Evolutionary conservation across 2,113 vertebrate species (phyloP), one percentile per base, ranked within the genome.

Genomic region (Rhinoptilus africanus): DNA sequence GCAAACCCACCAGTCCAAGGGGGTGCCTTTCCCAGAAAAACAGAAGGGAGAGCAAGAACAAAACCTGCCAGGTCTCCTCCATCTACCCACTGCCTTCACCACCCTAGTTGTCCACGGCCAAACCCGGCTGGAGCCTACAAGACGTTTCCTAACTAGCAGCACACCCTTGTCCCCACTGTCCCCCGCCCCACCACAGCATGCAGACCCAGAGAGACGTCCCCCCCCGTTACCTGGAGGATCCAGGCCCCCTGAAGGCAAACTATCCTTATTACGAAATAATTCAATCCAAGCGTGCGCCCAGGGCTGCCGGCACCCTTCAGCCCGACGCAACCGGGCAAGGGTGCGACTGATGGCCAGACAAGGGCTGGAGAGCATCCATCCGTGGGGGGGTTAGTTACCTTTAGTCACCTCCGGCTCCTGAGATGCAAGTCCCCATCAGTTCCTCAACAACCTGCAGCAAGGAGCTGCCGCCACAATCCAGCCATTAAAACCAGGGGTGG

Each of bases 401-500:
- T 97, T 75, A 94, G 90, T 81, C 87, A 91, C 86, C 96, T 94
- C 97, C 64, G 73, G 93, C 93, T 93, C 96, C 96, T 3, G 93
- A 83, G 96, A 93, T 88, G 82, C 75, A 20, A 73, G 97, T 97
- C 96, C 96, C 96, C 97, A 94, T 98, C 97, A 77, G 97, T 64
- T 88, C 96, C 85, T 97, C 95, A 98, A 96, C 97, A 97, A 98
- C 97, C 98, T 98, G 98, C 97, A 97, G 96, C 95, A 85, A 69
- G 60, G 80, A 92, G 92, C 97, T 85, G 97, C 83, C 92, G 88
- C 97, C 96, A 97, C 97, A 92, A 97, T 97, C 98, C 98, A 96
- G 93, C 97, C 98, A 96, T 96, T 59, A 97, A 95, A 88, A 91
- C 80, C 83, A 66, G 80, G 45, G 62, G 86, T 63, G 89, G 74